phyloP scores from a whole-genome alignment of 2,888 invertebrate genomes.

The Caenorhabditis wallacei region DNA sequence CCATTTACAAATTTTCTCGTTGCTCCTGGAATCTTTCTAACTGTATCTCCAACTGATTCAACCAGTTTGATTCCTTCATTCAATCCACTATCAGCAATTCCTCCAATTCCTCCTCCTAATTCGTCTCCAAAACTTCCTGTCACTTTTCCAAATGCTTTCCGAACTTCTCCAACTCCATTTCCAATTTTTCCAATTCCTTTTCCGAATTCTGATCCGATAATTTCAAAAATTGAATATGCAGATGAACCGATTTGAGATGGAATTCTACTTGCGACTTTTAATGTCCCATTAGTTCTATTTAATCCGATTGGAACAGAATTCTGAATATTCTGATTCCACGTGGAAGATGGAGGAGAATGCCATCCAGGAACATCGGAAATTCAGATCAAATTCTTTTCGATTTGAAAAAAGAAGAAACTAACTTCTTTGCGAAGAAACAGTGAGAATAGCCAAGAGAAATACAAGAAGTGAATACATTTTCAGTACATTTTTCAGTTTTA shows the following conservation, averaged over 20 bases:
- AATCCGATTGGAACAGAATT: neutral
- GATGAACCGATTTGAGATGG: slow-evolving; percentile 23
- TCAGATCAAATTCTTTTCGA: neutral
- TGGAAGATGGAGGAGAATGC: slow-evolving; percentile 21
- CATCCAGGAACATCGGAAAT: slow-evolving; percentile 34
- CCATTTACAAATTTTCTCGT: slow-evolving; percentile 2
- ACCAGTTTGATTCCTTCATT: slow-evolving; percentile 41
- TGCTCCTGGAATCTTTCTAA: slow-evolving; percentile 1
- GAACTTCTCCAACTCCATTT: slow-evolving; percentile 51
- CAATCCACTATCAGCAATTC: slow-evolving; percentile 39
- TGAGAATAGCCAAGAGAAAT: neutral
- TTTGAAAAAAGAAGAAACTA: neutral
- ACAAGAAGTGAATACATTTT: slow-evolving; percentile 26
- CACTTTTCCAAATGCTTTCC: slow-evolving; percentile 45
- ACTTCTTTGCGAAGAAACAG: slow-evolving; percentile 24
- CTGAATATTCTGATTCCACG: slow-evolving; percentile 7
- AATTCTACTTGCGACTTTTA: slow-evolving; percentile 19
- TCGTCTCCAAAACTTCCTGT: slow-evolving; percentile 51
- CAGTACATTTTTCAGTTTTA: neutral
- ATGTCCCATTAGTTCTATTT: neutral
- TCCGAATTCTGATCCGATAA: slow-evolving; percentile 33
- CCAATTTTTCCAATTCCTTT: slow-evolving; percentile 40
- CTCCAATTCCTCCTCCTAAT: slow-evolving; percentile 44
- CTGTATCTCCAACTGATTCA: slow-evolving; percentile 52
- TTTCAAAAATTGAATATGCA: neutral